Conservation (phyloP, 35 echinoderm and acorn worm genomes). For the Ophioderma brevispina region DNA sequence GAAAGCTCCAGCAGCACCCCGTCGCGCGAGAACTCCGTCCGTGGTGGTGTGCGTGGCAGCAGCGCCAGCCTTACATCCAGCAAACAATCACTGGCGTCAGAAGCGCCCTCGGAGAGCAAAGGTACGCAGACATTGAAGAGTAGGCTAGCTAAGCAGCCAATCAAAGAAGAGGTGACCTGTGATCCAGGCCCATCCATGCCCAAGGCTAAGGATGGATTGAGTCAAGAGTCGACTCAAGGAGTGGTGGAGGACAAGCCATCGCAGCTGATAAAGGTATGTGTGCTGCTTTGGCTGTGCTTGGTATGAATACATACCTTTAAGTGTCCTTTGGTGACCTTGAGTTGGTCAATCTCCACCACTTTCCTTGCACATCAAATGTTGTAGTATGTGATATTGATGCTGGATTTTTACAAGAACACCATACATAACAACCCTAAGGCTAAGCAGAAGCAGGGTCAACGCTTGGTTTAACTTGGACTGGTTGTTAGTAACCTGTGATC, state of each 20-base stretch:
- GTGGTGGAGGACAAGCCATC: neutral
- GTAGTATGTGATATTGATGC: too few relatives aligned
- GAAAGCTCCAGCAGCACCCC: constrained; percentile 47
- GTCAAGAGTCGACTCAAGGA: neutral
- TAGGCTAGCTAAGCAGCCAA: constrained; percentile 16
- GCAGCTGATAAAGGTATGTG: neutral
- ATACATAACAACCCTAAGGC: too few relatives aligned
- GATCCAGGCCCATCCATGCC: neutral
- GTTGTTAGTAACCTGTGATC: too few relatives aligned
- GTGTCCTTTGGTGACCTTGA: too few relatives aligned
- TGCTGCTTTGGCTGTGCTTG: neutral
- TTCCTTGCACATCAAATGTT: too few relatives aligned
- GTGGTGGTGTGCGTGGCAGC: neutral
- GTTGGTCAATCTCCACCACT: too few relatives aligned
- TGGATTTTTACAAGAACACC: too few relatives aligned
- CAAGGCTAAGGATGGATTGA: neutral
- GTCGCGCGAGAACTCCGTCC: constrained; percentile 68
- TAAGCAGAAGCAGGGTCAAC: too few relatives aligned
- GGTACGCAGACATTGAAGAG: constrained; percentile 47
- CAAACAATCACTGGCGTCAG: constrained; percentile 25
- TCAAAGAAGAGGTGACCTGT: neutral
- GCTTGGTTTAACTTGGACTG: too few relatives aligned
- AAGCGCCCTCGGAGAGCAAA: constrained; percentile 37
- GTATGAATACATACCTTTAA: too few relatives aligned
- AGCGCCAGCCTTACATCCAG: constrained; percentile 9